These are phyloP conservation scores for Camptogramma bilineatum DNA, from an alignment of 2,888 invertebrate species.

Conservation along the genomic window DNA sequence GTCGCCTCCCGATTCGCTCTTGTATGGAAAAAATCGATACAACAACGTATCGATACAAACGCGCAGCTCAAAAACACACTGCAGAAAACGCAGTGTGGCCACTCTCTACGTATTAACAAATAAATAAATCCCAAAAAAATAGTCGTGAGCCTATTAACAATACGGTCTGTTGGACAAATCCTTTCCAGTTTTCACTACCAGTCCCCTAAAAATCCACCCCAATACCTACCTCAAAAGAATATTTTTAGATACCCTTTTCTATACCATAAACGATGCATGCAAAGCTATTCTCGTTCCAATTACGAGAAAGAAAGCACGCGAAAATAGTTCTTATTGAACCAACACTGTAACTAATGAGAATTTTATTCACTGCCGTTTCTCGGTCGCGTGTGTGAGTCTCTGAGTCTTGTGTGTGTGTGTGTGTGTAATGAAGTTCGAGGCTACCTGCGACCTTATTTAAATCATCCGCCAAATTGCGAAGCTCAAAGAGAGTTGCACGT, in stretches of 20 bases:
- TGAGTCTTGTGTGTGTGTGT: conserved; percentile 5
- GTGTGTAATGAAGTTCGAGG: conserved; percentile 27
- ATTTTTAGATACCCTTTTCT: not conserved
- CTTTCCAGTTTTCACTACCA: too few relatives aligned
- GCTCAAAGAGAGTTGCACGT: conserved; percentile 62
- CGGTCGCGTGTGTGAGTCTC: conserved; percentile 4
- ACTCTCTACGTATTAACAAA: too few relatives aligned
- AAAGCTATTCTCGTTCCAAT: not conserved
- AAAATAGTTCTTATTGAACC: conserved; percentile 5
- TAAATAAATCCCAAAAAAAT: too few relatives aligned
- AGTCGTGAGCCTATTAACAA: too few relatives aligned
- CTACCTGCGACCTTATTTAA: conserved; percentile 56
- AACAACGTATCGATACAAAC: too few relatives aligned
- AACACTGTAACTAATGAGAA: conserved; percentile 17
- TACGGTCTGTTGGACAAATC: too few relatives aligned
- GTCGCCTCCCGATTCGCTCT: too few relatives aligned
- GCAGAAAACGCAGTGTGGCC: too few relatives aligned
- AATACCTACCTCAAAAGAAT: too few relatives aligned
- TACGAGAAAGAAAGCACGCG: not conserved
- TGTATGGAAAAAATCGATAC: too few relatives aligned
- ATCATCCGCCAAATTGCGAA: conserved; percentile 61
- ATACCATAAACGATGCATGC: not conserved
- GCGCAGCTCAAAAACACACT: too few relatives aligned
- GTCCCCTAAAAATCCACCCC: too few relatives aligned
- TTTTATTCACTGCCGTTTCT: conserved; percentile 21